Conservation (phyloP, 2,797 vertebrate genomes). For the Falco cherrug region DNA sequence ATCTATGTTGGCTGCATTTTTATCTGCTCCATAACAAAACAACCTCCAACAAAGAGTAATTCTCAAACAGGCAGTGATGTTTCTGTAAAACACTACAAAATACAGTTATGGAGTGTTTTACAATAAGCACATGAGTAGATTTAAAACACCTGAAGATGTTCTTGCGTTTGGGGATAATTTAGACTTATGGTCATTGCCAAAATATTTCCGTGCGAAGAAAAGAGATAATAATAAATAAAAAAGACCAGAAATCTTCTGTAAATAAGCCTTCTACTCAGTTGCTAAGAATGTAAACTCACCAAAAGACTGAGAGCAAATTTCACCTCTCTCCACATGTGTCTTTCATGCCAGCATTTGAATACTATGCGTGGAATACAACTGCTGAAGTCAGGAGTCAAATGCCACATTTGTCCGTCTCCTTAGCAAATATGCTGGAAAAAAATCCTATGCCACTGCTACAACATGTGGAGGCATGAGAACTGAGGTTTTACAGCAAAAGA, state of each 20-base stretch:
- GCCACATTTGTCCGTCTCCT: neutral
- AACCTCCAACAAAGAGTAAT: neutral
- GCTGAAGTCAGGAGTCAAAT: neutral
- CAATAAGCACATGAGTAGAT: neutral
- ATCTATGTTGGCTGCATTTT: neutral
- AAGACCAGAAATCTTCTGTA: neutral
- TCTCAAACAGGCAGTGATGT: neutral
- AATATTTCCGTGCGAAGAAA: neutral
- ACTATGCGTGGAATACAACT: neutral
- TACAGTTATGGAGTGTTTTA: neutral
- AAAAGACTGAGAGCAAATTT: neutral
- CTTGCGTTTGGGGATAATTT: neutral
- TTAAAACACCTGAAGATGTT: neutral
- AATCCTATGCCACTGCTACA: neutral
- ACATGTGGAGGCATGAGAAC: neutral
- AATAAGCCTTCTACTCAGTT: neutral
- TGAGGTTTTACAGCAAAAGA: neutral
- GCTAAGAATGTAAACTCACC: neutral
- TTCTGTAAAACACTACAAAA: neutral
- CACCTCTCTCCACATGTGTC: neutral
- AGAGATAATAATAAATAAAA: neutral
- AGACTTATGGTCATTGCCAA: neutral
- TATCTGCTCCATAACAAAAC: neutral
- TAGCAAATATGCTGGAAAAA: neutral
- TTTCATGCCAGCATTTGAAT: neutral